Base-by-base conservation (phyloP, 2,888 invertebrate species). In the Altica lythri region DNA sequence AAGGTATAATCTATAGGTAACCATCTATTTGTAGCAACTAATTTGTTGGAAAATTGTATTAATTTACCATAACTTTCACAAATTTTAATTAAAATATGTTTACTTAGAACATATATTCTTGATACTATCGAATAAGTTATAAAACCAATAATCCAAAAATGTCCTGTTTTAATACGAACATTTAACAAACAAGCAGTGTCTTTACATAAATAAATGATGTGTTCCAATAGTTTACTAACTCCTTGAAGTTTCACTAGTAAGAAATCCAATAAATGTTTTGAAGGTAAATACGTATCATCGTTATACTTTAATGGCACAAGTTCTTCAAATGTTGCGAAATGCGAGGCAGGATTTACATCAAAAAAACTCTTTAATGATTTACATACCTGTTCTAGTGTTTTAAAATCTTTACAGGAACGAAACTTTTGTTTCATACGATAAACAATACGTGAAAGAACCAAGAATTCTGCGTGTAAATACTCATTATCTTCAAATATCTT, bases 361-460 rank as follows among this genome's bases (percentile, higher is more conserved):
- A 78, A 68, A 65, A 77, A 79, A 48, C 74, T 76, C 2, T 75
- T 64, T 49, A 81, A 62, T 1, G 74, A 72, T 61, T 74, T 73
- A 53, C 78, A 78, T 0, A 78, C 63, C 68, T 78, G 79, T 57
- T 76, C 76, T 71, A 80, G 72, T 14, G 69, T 65, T 61, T 79
- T 80, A n/a, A 80, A 69, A 18, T 80, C 79, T 57, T 79, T 80
- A 17, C 79, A 77, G 27, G 64, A 73, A 30, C 80, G 71, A 66
- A 80, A 79, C 69, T 80, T 80, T 46, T 71, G 72, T 64, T 80
- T 80, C 77, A 66, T 62, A 13, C 67, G 56, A 43, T 68, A 66
- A 4, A 65, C 44, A 32, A 63, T 62, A 57, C 60, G 53, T 10
- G 60, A 61, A 4, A 81, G 63, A 25, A 79, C 54, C 1, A 76